Evolutionary conservation across 2,797 vertebrate genomes (phyloP), one percentile per base, ranked within the genome.

Genomic region (Myripristis murdjan): DNA sequence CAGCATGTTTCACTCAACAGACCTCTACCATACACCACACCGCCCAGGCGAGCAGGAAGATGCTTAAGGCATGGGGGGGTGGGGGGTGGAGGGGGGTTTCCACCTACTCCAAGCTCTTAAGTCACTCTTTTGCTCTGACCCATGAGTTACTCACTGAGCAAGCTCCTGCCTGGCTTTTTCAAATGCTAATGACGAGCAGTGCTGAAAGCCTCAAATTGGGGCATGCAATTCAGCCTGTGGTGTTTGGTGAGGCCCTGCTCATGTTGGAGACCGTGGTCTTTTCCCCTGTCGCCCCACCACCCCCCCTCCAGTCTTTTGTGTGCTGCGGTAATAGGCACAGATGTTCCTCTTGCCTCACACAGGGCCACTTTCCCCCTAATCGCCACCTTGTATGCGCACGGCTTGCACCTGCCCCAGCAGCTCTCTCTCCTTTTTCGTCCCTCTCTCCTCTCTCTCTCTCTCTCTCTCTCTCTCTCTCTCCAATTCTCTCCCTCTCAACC

Each of bases 261-360:
- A 88, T 92, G 91, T 91, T 91, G 89, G 92, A 90, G 87, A 77
- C 89, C 61, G 33, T 82, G 81, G 80, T 79, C 75, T 71, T 65
- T 51, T 35, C 79, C 78, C 75, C 73, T 59, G 56, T 87, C 61
- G n/a, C n/a, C n/a, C n/a, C n/a, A n/a, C n/a, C n/a, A n/a, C 61
- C 63, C 73, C 66, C 74, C 72, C 44, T 68, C 75, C 51, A 63
- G 75, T 90, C 94, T 90, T 90, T 93, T 92, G 91, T 93, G 89
- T 87, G 84, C 85, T 84, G 82, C 79, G 46, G 93, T 94, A 95
- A 96, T 86, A 95, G 94, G 93, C 94, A 94, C 95, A 97, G 96
- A 96, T 96, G 96, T 96, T 94, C 81, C 83, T 87, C 92, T 89
- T 85, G 93, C 91, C 94, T 94, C 95, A 91, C 91, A 93, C 91